phyloP scores from a whole-genome alignment of 2,113 vertebrate species.

The Mus musculus region GRCm39 chr4:108471501-108472000 shows the following conservation, averaged over 20 bases:
- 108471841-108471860: not conserved
- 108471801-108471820: slow-evolving; percentile 35
- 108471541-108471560: slow-evolving; percentile 90
- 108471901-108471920: slow-evolving; percentile 35
- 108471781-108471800: slow-evolving; percentile 52
- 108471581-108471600: slow-evolving; percentile 91
- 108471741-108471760: slow-evolving; percentile 38
- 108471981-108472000: not conserved
- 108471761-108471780: slow-evolving; percentile 12
- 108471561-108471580: slow-evolving; percentile 92
- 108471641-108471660: slow-evolving; percentile 93
- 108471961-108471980: not conserved
- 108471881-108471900: slow-evolving; percentile 6
- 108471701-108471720: slow-evolving; percentile 22
- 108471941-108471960: not conserved
- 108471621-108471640: slow-evolving; percentile 95
- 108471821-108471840: slow-evolving; percentile 9
- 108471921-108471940: not conserved
- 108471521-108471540: slow-evolving; percentile 90
- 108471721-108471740: not conserved
- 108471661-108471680: slow-evolving; percentile 87
- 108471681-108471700: not conserved
- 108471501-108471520: slow-evolving; percentile 94
- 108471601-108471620: slow-evolving; percentile 92
- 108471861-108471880: slow-evolving; percentile 27